Base-by-base conservation (phyloP, 2,888 invertebrate genomes). In the Ceraclea dissimilis region DNA sequence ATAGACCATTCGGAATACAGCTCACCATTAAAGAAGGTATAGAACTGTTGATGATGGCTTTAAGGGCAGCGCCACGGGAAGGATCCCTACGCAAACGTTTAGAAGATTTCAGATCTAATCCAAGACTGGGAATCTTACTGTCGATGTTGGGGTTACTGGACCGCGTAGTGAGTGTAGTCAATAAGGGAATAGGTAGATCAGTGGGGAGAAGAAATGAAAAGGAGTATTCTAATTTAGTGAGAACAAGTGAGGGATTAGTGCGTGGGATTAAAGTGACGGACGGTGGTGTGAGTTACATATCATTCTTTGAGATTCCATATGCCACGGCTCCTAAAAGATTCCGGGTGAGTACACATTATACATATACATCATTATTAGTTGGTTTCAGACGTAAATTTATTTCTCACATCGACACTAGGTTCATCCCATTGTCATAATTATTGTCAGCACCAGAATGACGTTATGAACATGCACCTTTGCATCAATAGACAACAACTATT, bases 271-370 rank as follows among this genome's bases (percentile, higher is more conserved):
- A 65, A 26, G 57, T 63, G 16, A 65, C 54, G 17, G 59, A 67
- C 0, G 67, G 66, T 34, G 64, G 65, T 17, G 58, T 56, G 0
- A 50, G 49, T 2, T 76, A 72, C 65, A 74, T 71, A 59, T 74
- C 74, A 65, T 77, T 76, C 67, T 65, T 70, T 16, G 75, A 71
- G n/a, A 70, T 77, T 52, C 75, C 76, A 0, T 77, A 75, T 61
- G 76, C 74, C 1, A 67, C 68, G 60, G 75, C 75, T 62, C 76
- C 76, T 0, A 4, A 72, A 0, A 60, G 76, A 34, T 77, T 76
- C 60, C 67, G 71, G 72, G 75, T 72, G 61, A 61, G 49, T 51
- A 6, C 2, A 4, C 10, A 26, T 26, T 26, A 26, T 26, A n/a
- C n/a, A n/a, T n/a, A n/a, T n/a, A n/a, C n/a, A n/a, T n/a, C n/a